phyloP scores from a whole-genome alignment of 2,888 invertebrate genomes.

The Nebria brevicollis region DNA sequence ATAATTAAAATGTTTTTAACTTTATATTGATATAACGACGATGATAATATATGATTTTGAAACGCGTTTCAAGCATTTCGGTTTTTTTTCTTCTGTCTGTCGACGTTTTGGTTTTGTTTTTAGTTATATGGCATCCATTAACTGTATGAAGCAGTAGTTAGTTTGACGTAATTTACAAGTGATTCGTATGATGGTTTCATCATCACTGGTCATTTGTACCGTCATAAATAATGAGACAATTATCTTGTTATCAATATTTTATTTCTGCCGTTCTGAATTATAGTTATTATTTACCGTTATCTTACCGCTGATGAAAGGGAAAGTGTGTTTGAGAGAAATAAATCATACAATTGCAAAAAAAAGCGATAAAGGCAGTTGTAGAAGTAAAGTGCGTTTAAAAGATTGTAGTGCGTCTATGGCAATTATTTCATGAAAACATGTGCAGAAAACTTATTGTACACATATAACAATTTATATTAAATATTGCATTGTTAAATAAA shows the following conservation, averaged over 20 bases:
- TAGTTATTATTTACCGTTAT: not conserved
- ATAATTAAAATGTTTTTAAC: slow-evolving; percentile 46
- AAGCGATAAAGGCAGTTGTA: not conserved
- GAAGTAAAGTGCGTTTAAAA: too few species aligned
- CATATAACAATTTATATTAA: too few species aligned
- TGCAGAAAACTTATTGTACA: too few species aligned
- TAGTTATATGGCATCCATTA: not conserved
- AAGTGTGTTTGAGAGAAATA: not conserved
- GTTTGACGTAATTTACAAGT: not conserved
- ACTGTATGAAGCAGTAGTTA: not conserved
- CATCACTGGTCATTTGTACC: not conserved
- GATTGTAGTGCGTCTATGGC: too few species aligned
- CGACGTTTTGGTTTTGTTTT: not conserved
- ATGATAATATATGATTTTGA: slow-evolving; percentile 15
- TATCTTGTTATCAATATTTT: not conserved
- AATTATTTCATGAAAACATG: too few species aligned
- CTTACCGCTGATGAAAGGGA: not conserved
- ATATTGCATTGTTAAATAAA: too few species aligned
- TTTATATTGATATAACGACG: slow-evolving; percentile 32
- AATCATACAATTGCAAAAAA: not conserved
- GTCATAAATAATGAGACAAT: not conserved
- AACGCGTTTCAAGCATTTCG: slow-evolving; percentile 15
- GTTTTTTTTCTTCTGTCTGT: not conserved
- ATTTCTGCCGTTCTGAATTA: not conserved
- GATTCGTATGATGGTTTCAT: not conserved